A percentile compares a stretch with the other conserved stretches of the same genome.
phyloP scores from a whole-genome alignment of 2,888 invertebrate genomes.

The Agrochola circellaris region DNA sequence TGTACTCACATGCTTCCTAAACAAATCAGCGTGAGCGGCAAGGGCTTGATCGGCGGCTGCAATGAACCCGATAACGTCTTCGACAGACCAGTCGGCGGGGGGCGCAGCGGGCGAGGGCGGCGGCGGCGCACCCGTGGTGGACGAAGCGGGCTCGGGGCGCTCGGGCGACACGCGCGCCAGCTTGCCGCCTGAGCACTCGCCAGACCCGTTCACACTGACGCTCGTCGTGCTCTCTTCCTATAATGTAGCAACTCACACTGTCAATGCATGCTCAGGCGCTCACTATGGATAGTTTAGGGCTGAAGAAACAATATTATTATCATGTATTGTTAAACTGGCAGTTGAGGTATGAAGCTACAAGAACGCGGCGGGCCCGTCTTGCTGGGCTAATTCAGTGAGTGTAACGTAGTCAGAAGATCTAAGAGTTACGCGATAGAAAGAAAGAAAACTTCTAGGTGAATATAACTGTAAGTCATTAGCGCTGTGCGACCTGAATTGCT shows the following conservation, averaged over 20 bases:
- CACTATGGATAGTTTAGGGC: not conserved
- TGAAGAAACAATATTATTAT: conserved; percentile 4
- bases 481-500: too few species aligned
- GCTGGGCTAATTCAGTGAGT: too few species aligned
- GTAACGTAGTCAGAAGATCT: too few species aligned
- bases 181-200: conserved; percentile 73
- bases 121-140: conserved; percentile 91
- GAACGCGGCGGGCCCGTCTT: too few species aligned
- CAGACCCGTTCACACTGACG: conserved; percentile 53
- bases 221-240: conserved; percentile 71
- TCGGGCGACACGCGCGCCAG: conserved; percentile 89
- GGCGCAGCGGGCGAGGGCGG: conserved; percentile 84
- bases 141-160: conserved; percentile 93
- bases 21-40: conserved; percentile 96
- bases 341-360: too few species aligned
- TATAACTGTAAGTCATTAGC: too few species aligned
- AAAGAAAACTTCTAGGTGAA: too few species aligned
- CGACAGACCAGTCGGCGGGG: conserved; percentile 97
- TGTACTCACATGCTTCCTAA: conserved; percentile 96
- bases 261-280: not conserved
- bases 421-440: too few species aligned
- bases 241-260: conserved; percentile 5
- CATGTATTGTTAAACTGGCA: not conserved
- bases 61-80: conserved; percentile 98
- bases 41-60: conserved; percentile 96